Conservation (phyloP, 2,888 invertebrate genomes). For the Apotomis capreana region DNA sequence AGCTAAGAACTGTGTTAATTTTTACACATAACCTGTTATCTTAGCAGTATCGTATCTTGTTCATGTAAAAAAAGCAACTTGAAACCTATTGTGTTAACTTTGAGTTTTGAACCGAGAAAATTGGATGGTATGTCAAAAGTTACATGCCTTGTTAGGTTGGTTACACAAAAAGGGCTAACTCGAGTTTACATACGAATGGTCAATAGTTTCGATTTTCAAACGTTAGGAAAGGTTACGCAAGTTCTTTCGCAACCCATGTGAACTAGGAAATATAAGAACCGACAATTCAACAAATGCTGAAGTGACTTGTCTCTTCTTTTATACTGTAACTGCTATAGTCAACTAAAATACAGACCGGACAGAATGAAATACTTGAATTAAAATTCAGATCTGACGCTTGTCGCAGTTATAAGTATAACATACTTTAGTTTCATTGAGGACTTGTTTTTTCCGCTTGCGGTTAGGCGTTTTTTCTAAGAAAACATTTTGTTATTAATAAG, state of each 20-base stretch:
- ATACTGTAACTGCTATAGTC: too few relatives aligned
- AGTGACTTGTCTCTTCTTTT: too few relatives aligned
- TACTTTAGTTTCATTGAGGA: too few relatives aligned
- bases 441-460: too few relatives aligned
- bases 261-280: too few relatives aligned
- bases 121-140: neutral
- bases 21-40: conserved; percentile 16
- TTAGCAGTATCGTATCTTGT: neutral
- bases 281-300: too few relatives aligned
- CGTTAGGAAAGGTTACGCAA: conserved; percentile 27
- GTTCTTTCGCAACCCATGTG: conserved; percentile 14
- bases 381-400: too few relatives aligned
- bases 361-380: too few relatives aligned
- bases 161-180: conserved; percentile 10
- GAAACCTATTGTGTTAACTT: neutral
- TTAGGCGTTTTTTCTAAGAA: too few relatives aligned
- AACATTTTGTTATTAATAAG: too few relatives aligned
- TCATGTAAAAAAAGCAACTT: neutral
- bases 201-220: conserved; percentile 18
- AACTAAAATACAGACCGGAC: too few relatives aligned
- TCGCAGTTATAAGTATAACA: too few relatives aligned
- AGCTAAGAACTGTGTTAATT: conserved; percentile 20
- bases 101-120: neutral
- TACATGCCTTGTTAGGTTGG: conserved; percentile 1
- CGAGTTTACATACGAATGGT: neutral